Percentiles rank a stretch among this genome's conserved stretches.
Evolutionary conservation across 2,113 vertebrate genomes (phyloP).

Genomic region (Naja naja): DNA sequence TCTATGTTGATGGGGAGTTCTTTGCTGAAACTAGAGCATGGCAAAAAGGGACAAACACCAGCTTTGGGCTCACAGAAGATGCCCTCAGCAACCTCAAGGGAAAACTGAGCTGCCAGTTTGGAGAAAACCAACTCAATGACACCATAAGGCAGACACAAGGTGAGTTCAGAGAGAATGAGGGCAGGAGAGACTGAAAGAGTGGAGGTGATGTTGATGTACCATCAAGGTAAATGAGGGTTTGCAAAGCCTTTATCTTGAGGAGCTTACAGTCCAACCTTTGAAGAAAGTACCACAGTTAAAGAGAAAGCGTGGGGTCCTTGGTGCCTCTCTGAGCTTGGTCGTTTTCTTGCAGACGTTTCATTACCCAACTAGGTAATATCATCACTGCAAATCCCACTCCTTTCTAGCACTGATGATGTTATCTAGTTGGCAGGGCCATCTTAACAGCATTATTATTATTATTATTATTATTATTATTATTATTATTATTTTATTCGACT

Average conservation of each 20-base stretch:
- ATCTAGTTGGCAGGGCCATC: too few relatives aligned
- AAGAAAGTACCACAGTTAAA: neutral
- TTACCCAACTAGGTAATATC: neutral
- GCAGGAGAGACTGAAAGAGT: neutral
- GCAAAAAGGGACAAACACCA: neutral
- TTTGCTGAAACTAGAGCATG: constrained; percentile 6
- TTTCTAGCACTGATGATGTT: neutral
- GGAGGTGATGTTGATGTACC: neutral
- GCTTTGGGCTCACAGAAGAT: constrained; percentile 12
- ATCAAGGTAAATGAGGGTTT: neutral
- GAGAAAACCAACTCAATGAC: neutral
- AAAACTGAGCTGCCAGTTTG: constrained; percentile 7
- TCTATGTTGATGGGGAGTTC: neutral
- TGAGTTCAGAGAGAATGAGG: neutral
- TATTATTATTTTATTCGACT: too few relatives aligned
- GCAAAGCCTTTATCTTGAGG: neutral
- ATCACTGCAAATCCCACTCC: neutral
- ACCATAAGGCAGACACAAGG: neutral
- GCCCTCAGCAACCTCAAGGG: neutral
- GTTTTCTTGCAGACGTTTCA: neutral
- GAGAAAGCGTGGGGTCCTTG: neutral
- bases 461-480: too few relatives aligned
- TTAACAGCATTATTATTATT: too few relatives aligned
- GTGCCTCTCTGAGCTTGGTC: neutral
- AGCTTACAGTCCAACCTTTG: neutral